phyloP scores from a whole-genome alignment of 2,888 invertebrate genomes.

The Amphipyra tragopoginis region DNA sequence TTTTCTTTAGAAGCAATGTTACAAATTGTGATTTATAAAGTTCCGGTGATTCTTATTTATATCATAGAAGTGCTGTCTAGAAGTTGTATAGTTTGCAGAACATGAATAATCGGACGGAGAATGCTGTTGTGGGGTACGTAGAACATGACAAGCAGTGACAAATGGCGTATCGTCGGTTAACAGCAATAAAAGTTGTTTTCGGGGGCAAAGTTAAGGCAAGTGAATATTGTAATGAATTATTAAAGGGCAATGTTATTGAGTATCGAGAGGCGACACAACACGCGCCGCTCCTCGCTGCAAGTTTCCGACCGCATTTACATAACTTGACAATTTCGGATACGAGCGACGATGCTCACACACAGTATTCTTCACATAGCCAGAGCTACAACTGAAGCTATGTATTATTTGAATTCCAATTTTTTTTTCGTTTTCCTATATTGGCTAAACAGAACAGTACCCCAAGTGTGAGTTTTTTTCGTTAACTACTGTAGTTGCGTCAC shows the following conservation, averaged over 20 bases:
- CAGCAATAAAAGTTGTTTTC: slow-evolving; percentile 44
- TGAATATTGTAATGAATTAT: slow-evolving; percentile 56
- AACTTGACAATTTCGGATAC: slow-evolving; percentile 62
- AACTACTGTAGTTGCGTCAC: too few species aligned
- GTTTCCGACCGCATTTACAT: slow-evolving; percentile 61
- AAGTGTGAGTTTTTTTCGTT: too few species aligned
- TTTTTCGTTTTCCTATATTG: too few species aligned
- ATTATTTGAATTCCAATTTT: too few species aligned
- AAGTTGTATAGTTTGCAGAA: background rate
- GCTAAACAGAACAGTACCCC: too few species aligned
- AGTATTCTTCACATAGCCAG: slow-evolving; percentile 42
- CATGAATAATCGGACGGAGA: background rate
- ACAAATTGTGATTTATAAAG: background rate
- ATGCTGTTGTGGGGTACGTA: background rate
- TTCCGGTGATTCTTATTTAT: slow-evolving; percentile 5
- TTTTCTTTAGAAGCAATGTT: slow-evolving; percentile 1
- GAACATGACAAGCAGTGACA: slow-evolving; percentile 17
- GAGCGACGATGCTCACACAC: slow-evolving; percentile 47
- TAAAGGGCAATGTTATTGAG: slow-evolving; percentile 45
- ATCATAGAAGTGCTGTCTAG: slow-evolving; percentile 1
- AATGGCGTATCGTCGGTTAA: slow-evolving; percentile 21
- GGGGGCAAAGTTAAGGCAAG: slow-evolving; percentile 31
- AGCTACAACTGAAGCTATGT: slow-evolving; percentile 2
- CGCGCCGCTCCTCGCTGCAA: slow-evolving; percentile 44
- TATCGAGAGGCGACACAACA: slow-evolving; percentile 37